A percentile compares a stretch with the other conserved stretches of the same genome.
Evolutionary conservation across 2,113 vertebrate species (phyloP).

Genomic region (Dromas ardeola): DNA sequence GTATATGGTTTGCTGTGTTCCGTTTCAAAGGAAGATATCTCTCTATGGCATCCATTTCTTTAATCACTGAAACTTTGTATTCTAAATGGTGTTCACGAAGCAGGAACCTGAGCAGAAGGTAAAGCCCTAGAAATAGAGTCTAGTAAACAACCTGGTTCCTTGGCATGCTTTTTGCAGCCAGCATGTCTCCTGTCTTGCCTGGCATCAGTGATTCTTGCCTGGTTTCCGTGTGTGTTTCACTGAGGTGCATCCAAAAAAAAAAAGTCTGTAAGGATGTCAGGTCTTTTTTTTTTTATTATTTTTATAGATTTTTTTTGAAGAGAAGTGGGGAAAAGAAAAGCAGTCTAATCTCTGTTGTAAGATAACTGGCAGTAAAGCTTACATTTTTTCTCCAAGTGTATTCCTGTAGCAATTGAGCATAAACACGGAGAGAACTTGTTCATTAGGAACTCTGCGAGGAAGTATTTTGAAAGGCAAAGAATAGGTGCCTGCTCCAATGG

Average conservation of each 20-base stretch:
- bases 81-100: background rate
- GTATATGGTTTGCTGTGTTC: background rate
- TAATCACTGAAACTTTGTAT: background rate
- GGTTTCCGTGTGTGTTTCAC: background rate
- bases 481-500: conserved; percentile 41
- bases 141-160: background rate
- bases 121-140: background rate
- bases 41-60: background rate
- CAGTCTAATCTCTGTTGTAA: background rate
- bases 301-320: background rate
- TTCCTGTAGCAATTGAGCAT: background rate
- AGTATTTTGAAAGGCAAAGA: conserved; percentile 39
- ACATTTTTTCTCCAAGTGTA: background rate
- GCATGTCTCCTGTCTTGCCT: background rate
- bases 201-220: background rate
- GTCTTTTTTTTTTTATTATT: background rate
- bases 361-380: conserved; percentile 9
- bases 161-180: background rate
- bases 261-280: background rate
- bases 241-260: background rate
- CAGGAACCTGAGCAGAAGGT: background rate
- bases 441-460: conserved; percentile 24
- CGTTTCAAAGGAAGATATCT: background rate
- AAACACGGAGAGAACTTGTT: conserved; percentile 13
- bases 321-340: background rate